phyloP scores from a whole-genome alignment of 2,113 vertebrate genomes.

The Chitala chitala region DNA sequence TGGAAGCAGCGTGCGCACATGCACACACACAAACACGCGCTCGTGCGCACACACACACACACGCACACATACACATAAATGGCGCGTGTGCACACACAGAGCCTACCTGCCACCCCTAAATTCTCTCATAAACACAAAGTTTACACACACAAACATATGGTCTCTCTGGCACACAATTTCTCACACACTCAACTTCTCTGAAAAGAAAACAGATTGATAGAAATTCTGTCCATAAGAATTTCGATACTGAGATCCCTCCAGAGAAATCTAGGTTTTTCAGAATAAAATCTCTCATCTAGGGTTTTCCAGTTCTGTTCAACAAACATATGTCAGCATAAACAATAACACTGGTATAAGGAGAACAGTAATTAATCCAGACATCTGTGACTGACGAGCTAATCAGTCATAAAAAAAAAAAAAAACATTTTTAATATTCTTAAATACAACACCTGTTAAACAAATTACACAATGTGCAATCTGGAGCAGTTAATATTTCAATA shows the following conservation, averaged over 20 bases:
- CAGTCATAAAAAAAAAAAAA: background rate
- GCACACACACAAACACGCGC: slow-evolving; percentile 3
- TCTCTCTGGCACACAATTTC: background rate
- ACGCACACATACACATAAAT: background rate
- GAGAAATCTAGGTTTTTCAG: background rate
- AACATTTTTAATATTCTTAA: background rate
- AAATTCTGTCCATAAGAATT: slow-evolving; percentile 54
- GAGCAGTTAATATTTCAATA: no score
- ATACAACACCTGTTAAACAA: background rate
- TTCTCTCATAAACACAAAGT: background rate
- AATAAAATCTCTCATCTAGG: background rate
- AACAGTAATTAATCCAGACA: background rate
- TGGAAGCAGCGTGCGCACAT: background rate
- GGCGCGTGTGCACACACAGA: background rate
- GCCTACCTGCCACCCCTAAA: background rate
- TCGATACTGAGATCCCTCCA: background rate
- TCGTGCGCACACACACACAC: background rate
- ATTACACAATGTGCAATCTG: background rate
- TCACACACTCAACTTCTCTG: background rate
- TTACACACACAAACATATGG: background rate
- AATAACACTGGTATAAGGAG: background rate
- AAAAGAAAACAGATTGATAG: background rate
- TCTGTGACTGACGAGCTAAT: slow-evolving; percentile 7
- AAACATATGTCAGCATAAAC: background rate
- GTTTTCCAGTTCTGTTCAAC: background rate